Percentiles rank a stretch among this genome's conserved stretches.
Evolutionary conservation across 2,888 invertebrate genomes (phyloP).

Genomic region (Lithophane ornitopus): DNA sequence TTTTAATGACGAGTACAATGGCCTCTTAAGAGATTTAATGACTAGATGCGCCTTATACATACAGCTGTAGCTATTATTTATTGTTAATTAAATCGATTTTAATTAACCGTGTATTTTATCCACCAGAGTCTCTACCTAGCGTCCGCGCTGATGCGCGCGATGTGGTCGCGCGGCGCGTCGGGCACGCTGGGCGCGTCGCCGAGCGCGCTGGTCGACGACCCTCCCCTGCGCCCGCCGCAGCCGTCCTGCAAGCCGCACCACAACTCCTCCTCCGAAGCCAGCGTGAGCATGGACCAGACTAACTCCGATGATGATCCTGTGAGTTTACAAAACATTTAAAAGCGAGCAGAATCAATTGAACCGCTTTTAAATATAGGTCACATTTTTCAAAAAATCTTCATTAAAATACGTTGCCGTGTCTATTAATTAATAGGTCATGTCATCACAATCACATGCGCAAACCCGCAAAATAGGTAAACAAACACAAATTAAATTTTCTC

Average conservation of each 20-base stretch:
- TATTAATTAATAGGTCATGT: too few species aligned
- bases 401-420: too few species aligned
- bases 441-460: too few species aligned
- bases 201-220: constrained; percentile 85
- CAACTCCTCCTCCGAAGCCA: constrained; percentile 94
- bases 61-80: too few species aligned
- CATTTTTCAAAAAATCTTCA: too few species aligned
- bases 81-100: background rate
- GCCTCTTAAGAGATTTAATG: too few species aligned
- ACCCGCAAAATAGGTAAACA: too few species aligned
- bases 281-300: constrained; percentile 95
- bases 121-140: constrained; percentile 96
- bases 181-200: constrained; percentile 72
- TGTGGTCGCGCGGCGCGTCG: constrained; percentile 94
- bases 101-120: background rate
- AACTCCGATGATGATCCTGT: constrained; percentile 94
- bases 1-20: too few species aligned
- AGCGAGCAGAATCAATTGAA: too few species aligned
- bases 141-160: constrained; percentile 96
- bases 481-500: too few species aligned
- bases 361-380: too few species aligned
- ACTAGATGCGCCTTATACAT: too few species aligned
- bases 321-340: constrained; percentile 46
- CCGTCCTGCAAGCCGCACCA: constrained; percentile 87
- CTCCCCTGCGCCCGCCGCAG: constrained; percentile 87